Evolutionary conservation across 2,888 invertebrate species (phyloP), one percentile per base, ranked within the genome.

Genomic region (Phyllotreta striolata): DNA sequence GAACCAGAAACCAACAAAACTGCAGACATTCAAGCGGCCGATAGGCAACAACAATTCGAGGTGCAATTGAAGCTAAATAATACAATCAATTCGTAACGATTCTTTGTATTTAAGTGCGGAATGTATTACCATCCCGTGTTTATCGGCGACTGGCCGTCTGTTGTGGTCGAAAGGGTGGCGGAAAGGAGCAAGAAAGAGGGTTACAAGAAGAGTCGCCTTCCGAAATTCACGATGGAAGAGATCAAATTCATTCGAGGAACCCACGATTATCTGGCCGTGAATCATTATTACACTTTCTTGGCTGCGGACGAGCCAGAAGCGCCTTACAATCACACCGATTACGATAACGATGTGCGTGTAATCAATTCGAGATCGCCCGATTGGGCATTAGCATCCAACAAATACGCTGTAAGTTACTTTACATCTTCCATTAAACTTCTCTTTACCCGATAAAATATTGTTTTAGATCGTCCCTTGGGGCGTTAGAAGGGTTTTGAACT

Each of bases 241-340:
- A 81, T 90, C 3, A 76, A 81, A 6, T 81, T 82, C 61, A 86
- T 92, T 37, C 81, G 79, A 34, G 88, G 85, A 0, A 87, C 91
- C 0, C 83, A 84, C 0, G 92, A 93, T 76, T 91, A 89, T 79
- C 83, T 92, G 60, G 91, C 90, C 0, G 78, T 92, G n/a, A 93
- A 93, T 76, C 59, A 64, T 7, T 93, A 93, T 76, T 88, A 90
- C 0, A 85, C 88, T 0, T 81, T 81, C 68, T 71, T 88, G 70
- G 84, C 80, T n/a, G 24, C 51, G 3, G 60, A 69, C 49, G 43
- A 52, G 6, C 24, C 40, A 0, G 69, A 69, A 43, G 38, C 51
- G 1, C 14, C 57, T n/a, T 56, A 41, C 34, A 47, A 44, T 6
- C 9, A 14, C 8, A 37, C 55, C n/a, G 58, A 64, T 35, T 69